Conservation (phyloP, 2,888 invertebrate species). For the Sinopyrophorus schimmeli region DNA sequence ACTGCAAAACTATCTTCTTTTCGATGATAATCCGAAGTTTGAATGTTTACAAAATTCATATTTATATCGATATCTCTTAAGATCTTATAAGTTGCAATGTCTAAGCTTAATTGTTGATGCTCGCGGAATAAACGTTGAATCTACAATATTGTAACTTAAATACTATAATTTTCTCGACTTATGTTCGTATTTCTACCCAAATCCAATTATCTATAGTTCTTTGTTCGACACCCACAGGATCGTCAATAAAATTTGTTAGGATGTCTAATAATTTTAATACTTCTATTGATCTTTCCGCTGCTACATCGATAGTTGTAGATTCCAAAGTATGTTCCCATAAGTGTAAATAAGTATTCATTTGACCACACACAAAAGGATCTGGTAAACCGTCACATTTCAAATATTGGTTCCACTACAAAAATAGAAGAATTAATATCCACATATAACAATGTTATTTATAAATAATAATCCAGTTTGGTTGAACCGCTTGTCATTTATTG, state of each 20-base stretch:
- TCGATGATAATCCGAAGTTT: background rate
- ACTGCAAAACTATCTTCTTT: slow-evolving; percentile 2
- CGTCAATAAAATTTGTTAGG: slow-evolving; percentile 46
- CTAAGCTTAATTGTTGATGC: slow-evolving; percentile 55
- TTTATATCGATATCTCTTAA: slow-evolving; percentile 50
- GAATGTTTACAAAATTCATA: background rate
- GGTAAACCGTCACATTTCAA: slow-evolving; percentile 61
- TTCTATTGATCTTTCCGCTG: slow-evolving; percentile 53
- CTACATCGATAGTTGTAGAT: slow-evolving; percentile 51
- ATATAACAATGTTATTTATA: no score
- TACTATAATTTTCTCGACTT: background rate
- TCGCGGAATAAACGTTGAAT: slow-evolving; percentile 54
- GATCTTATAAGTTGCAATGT: slow-evolving; percentile 57
- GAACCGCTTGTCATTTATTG: no score
- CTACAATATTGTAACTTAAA: slow-evolving; percentile 38
- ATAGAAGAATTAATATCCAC: no score
- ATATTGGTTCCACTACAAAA: slow-evolving; percentile 58
- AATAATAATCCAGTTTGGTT: background rate
- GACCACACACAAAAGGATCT: slow-evolving; percentile 55
- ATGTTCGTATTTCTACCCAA: slow-evolving; percentile 30
- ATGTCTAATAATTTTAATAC: slow-evolving; percentile 48
- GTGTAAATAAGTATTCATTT: slow-evolving; percentile 61
- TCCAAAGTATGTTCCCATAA: slow-evolving; percentile 57
- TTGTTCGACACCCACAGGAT: slow-evolving; percentile 37
- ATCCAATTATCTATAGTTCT: slow-evolving; percentile 42